Conservation (phyloP, 2,797 vertebrate species). For the Lagorchestes hirsutus region DNA sequence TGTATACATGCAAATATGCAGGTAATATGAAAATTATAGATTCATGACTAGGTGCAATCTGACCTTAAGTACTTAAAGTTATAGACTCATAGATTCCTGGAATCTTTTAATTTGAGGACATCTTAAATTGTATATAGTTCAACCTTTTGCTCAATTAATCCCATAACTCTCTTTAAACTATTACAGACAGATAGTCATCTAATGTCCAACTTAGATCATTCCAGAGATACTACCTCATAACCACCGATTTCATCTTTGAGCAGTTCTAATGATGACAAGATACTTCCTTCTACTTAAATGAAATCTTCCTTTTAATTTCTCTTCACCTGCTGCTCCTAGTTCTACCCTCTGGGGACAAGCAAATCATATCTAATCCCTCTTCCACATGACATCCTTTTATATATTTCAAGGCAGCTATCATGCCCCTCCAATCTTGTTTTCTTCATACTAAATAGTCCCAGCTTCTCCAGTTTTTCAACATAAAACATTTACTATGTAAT, state of each 20-base stretch:
- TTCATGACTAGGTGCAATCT: not conserved
- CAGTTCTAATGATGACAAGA: not conserved
- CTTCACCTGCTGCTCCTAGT: not conserved
- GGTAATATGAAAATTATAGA: not conserved
- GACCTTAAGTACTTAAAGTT: not conserved
- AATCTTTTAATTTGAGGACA: not conserved
- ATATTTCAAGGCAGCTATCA: not conserved
- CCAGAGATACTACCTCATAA: not conserved
- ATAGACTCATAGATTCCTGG: not conserved
- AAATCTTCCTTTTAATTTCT: not conserved
- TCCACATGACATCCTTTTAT: not conserved
- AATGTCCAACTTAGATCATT: not conserved
- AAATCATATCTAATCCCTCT: not conserved
- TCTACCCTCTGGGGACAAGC: not conserved
- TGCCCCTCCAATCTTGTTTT: not conserved
- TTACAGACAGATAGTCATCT: not conserved
- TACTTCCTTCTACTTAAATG: not conserved
- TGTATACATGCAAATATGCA: not conserved
- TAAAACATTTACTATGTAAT: not conserved
- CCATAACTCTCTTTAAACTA: not conserved
- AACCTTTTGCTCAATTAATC: not conserved
- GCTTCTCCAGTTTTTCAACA: not conserved
- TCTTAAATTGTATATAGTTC: not conserved
- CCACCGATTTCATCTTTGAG: not conserved
- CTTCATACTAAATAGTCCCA: not conserved